A percentile compares a stretch with the other conserved stretches of the same genome.
These are phyloP conservation scores for Delichon dasypus DNA, from an alignment of 2,797 vertebrate species.

Conservation along the genomic window DNA sequence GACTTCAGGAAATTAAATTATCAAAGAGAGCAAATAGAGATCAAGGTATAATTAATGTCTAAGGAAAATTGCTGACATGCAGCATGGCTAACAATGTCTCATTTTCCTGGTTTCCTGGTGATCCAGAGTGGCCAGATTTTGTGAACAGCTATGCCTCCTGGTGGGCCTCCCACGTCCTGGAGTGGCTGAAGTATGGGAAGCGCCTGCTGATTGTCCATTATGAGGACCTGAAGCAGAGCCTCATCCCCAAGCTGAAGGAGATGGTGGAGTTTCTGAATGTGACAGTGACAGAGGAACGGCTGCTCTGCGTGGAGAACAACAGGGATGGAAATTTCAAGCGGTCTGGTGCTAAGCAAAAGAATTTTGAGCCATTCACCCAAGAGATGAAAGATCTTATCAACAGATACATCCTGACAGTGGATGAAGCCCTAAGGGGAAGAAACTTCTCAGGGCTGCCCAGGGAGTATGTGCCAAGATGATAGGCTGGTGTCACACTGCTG, in stretches of 20 bases:
- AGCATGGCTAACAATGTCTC: neutral
- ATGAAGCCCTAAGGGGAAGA: conserved; percentile 85
- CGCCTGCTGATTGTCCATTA: conserved; percentile 90
- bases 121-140: conserved; percentile 91
- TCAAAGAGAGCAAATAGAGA: neutral
- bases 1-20: neutral
- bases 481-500: neutral
- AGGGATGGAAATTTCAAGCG: conserved; percentile 94
- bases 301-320: conserved; percentile 92
- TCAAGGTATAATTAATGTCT: neutral
- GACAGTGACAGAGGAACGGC: conserved; percentile 84
- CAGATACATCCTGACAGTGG: conserved; percentile 85
- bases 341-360: conserved; percentile 72
- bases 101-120: neutral
- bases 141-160: conserved; percentile 94
- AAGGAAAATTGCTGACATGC: neutral
- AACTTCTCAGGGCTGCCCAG: conserved; percentile 88
- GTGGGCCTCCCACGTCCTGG: conserved; percentile 93
- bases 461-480: conserved; percentile 93
- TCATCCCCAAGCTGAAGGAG: conserved; percentile 83
- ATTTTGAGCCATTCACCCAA: conserved; percentile 88
- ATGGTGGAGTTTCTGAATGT: conserved; percentile 88
- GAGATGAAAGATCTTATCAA: conserved; percentile 90
- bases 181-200: conserved; percentile 89
- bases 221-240: conserved; percentile 86